Base-by-base conservation (phyloP, 2,888 invertebrate genomes). In the Ctenicera cuprea region DNA sequence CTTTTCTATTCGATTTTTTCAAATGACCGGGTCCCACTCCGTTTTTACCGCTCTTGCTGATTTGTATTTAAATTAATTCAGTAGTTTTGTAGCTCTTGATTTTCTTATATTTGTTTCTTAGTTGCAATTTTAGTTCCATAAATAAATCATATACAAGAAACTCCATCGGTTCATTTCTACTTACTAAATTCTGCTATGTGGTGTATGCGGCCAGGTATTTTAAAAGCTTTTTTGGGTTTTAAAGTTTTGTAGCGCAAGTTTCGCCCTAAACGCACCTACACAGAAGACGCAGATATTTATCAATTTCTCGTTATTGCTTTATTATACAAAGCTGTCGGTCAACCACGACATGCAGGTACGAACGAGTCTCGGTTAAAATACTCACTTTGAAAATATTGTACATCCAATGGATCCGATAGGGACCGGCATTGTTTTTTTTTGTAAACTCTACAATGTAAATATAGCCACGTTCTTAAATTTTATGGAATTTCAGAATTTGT, bases 301-400 rank as follows among this genome's bases (percentile, higher is more conserved):
- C 26, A 38, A 61, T 69, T 37, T 59, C 48, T 8, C 30, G 62
- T 69, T 69, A 69, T 69, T 62, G 69, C 62, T 69, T 69, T 69
- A 69, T 69, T 69, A 69, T 69, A 69, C 61, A 14, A 14, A 16
- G 64, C 41, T 38, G 37, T 52, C 50, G 38, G 37, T 52, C 43
- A 41, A 30, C 18, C 54, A 16, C 54, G 37, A 43, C 33, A 22
- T 18, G 26, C 26, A 41, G 43, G 43, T 43, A 65, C 50, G 33
- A 62, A 63, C 33, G 20, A 45, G 22, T 18, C 8, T 12, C 22
- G 20, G 14, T 30, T 22, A 4, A 50, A 12, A 50, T 50, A 41
- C n/a, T 41, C 1, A 41, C 41, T 14, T n/a, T 11, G 12, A 50
- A 22, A 50, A 50, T 50, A 50, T 50, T 22, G 7, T 33, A 33